Conservation (phyloP, 1,140 invertebrate species). For the Drosophila sechellia region DNA sequence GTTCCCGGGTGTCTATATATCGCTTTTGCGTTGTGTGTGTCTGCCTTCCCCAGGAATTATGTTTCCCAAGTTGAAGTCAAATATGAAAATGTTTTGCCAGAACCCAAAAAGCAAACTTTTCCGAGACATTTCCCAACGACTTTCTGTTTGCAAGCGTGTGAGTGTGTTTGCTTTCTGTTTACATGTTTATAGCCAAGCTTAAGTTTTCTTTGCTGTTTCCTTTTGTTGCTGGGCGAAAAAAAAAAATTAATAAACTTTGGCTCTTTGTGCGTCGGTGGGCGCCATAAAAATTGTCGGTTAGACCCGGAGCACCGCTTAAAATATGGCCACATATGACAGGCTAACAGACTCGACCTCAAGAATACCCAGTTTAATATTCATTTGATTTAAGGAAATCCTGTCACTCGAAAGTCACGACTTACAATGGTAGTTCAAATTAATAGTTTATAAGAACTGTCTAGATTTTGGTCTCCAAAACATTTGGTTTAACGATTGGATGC, state of each 20-base stretch:
- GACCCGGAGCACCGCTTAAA: slow-evolving; percentile 22
- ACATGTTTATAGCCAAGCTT: slow-evolving; percentile 54
- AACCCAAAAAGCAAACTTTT: slow-evolving; percentile 45
- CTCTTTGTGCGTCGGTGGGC: slow-evolving; percentile 30
- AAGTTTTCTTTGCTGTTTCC: slow-evolving; percentile 33
- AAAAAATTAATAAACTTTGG: slow-evolving; percentile 58
- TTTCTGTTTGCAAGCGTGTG: slow-evolving; percentile 10
- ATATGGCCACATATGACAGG: slow-evolving; percentile 20
- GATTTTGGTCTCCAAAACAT: not conserved
- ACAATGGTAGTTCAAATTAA: too few species aligned
- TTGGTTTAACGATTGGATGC: not conserved
- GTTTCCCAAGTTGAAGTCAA: slow-evolving; percentile 53
- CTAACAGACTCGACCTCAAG: slow-evolving; percentile 7
- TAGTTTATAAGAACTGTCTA: not conserved
- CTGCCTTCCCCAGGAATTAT: slow-evolving; percentile 40
- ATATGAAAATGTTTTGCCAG: slow-evolving; percentile 57
- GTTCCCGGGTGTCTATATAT: slow-evolving; percentile 4
- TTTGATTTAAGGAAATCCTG: not conserved
- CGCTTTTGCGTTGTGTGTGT: not conserved
- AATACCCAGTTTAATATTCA: slow-evolving; percentile 13
- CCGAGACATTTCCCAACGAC: slow-evolving; percentile 43
- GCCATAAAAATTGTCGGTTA: slow-evolving; percentile 39
- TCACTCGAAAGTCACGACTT: not conserved
- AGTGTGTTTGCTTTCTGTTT: slow-evolving; percentile 40
- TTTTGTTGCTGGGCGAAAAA: slow-evolving; percentile 5